Evolutionary conservation across 2,113 vertebrate genomes (phyloP).

Genomic region (Coreoperca whiteheadi): DNA sequence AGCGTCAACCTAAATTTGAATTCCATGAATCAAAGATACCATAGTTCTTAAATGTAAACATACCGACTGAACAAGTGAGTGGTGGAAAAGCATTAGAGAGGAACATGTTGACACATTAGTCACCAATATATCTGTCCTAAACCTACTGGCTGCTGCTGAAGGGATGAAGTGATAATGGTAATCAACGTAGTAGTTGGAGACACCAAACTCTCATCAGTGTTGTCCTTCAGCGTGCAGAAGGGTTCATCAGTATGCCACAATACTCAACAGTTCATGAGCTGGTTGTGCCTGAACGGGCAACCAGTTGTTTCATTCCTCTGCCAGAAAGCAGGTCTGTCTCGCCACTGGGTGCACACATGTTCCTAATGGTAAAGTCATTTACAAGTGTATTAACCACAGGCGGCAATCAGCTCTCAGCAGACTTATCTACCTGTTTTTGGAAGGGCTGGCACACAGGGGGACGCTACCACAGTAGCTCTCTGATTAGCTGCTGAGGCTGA

Average conservation of each 20-base stretch:
- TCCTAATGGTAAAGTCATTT: conserved; percentile 48
- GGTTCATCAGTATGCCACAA: conserved; percentile 17
- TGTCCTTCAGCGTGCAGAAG: conserved; percentile 23
- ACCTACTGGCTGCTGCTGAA: background rate
- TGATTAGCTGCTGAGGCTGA: conserved; percentile 44
- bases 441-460: conserved; percentile 9
- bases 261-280: conserved; percentile 25
- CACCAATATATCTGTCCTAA: background rate
- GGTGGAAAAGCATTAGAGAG: background rate
- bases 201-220: conserved; percentile 15
- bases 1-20: background rate
- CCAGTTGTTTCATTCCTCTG: conserved; percentile 18
- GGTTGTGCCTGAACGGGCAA: conserved; percentile 1
- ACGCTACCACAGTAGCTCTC: background rate
- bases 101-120: background rate
- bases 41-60: background rate
- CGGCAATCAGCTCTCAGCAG: conserved; percentile 28
- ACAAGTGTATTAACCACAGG: conserved; percentile 27
- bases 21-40: background rate
- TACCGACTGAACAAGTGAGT: background rate
- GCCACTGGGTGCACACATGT: conserved; percentile 19
- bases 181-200: background rate
- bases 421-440: conserved; percentile 47
- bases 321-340: conserved; percentile 23
- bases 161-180: background rate